phyloP scores from a whole-genome alignment of 2,113 vertebrate species.

The Myotis lucifugus region DNA sequence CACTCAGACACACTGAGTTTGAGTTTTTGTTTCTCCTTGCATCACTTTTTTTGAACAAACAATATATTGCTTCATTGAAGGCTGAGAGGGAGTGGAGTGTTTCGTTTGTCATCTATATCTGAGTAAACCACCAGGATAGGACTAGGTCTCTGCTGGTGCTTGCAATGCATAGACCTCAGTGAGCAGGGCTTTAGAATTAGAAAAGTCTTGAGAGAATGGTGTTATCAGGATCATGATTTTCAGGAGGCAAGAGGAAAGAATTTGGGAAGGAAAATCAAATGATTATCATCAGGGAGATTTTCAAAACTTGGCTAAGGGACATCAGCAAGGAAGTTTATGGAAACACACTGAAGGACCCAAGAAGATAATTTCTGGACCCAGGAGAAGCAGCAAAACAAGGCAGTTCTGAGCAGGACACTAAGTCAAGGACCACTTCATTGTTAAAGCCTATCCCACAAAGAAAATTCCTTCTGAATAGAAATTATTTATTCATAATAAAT shows the following conservation, averaged over 20 bases:
- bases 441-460: not conserved
- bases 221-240: not conserved
- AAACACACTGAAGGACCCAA: not conserved
- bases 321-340: not conserved
- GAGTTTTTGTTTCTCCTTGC: not conserved
- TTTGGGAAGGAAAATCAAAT: not conserved
- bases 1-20: not conserved
- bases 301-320: not conserved
- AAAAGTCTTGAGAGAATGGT: not conserved
- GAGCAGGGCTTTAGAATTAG: not conserved
- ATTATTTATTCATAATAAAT: not conserved
- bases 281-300: not conserved
- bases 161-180: not conserved
- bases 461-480: not conserved
- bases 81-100: not conserved
- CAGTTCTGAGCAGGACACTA: not conserved
- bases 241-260: not conserved
- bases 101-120: not conserved
- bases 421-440: not conserved
- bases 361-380: not conserved
- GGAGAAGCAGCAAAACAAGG: not conserved
- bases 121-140: not conserved
- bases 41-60: not conserved
- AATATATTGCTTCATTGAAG: not conserved
- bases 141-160: not conserved